These are phyloP conservation scores for Manis pentadactyla DNA, from an alignment of 2,797 vertebrate species.

Conservation along the genomic window DNA sequence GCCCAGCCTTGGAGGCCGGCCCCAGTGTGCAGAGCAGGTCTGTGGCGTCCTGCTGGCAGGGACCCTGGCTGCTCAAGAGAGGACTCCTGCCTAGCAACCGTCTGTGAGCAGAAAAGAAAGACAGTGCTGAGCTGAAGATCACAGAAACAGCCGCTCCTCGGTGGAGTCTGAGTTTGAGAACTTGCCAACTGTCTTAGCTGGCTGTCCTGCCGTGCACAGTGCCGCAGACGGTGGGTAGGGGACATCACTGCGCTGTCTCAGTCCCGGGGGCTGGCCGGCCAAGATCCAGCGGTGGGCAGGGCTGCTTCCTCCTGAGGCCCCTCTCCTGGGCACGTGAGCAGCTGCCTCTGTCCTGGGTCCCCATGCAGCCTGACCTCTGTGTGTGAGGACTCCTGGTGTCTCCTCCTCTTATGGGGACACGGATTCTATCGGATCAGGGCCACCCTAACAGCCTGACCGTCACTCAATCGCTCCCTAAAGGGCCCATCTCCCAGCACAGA, in stretches of 20 bases:
- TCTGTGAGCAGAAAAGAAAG: too few species aligned
- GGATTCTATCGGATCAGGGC: neutral
- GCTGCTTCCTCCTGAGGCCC: neutral
- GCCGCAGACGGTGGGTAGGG: too few species aligned
- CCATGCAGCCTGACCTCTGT: rapidly evolving
- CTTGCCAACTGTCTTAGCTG: too few species aligned
- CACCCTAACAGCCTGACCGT: neutral
- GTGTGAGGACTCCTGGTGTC: neutral
- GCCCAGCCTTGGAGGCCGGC: neutral
- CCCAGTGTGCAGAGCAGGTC: neutral
- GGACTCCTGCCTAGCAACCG: too few species aligned
- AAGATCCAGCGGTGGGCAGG: rapidly evolving
- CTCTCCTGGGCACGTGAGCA: rapidly evolving
- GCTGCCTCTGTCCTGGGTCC: neutral
- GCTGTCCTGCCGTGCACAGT: too few species aligned
- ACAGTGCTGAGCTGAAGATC: too few species aligned
- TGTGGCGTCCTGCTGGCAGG: neutral
- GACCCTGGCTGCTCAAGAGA: neutral
- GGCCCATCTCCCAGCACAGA: too few species aligned
- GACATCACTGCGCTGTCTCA: neutral
- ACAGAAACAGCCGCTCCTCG: too few species aligned
- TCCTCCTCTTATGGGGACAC: neutral
- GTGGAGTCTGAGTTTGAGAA: too few species aligned
- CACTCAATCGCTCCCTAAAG: neutral
- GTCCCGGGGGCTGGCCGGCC: neutral